Percentiles rank a stretch among this genome's conserved stretches.
Conservation (phyloP, 2,888 invertebrate species). For the Oscheius sp. region DNA sequence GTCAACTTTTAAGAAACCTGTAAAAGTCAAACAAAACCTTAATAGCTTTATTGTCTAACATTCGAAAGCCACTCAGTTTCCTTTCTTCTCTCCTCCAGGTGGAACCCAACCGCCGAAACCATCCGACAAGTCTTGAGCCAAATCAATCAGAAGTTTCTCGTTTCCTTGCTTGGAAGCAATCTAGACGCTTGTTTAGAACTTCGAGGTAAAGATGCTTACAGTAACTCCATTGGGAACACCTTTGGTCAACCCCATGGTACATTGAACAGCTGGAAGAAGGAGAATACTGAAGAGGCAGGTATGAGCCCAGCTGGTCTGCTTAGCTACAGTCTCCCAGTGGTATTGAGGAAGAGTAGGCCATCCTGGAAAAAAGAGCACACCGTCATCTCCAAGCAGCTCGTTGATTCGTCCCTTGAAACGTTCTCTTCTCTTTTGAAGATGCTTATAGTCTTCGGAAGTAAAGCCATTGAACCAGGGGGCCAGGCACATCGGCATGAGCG, state of each 20-base stretch:
- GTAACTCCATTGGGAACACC: conserved; percentile 76
- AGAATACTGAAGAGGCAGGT: conserved; percentile 74
- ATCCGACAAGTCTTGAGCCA: neutral
- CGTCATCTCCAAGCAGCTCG: conserved; percentile 10
- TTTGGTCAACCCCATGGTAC: conserved; percentile 75
- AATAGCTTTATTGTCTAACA: neutral
- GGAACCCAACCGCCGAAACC: conserved; percentile 19
- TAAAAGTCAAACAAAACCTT: no score
- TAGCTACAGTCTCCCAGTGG: conserved; percentile 73
- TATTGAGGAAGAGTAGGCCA: conserved; percentile 74
- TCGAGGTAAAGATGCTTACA: conserved; percentile 34
- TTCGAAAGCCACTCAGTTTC: neutral
- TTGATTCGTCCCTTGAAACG: neutral
- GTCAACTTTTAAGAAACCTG: no score
- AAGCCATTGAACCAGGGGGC: neutral
- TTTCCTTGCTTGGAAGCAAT: conserved; percentile 1
- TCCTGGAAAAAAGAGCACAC: neutral
- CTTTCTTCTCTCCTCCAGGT: neutral
- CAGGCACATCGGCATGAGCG: neutral
- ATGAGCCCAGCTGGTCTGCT: conserved; percentile 74
- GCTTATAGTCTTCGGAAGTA: neutral
- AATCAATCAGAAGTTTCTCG: neutral
- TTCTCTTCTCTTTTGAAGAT: neutral
- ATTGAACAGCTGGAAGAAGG: conserved; percentile 75
- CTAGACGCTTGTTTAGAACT: neutral